Evolutionary conservation across 2,888 invertebrate genomes (phyloP), one percentile per base, ranked within the genome.

Genomic region (Phengaris alcon): DNA sequence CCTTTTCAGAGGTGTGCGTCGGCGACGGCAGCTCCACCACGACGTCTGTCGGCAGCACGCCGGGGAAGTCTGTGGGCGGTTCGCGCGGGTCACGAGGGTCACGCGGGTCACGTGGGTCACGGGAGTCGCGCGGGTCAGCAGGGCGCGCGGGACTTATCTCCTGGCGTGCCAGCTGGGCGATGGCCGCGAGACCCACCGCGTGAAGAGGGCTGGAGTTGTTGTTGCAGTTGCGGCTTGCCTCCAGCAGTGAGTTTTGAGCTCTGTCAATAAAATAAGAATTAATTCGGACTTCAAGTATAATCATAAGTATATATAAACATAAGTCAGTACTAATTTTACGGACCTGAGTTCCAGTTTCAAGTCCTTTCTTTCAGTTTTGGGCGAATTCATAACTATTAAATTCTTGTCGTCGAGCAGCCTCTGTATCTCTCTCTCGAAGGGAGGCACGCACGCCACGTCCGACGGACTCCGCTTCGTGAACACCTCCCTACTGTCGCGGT

Each of bases 361-460:
- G 80, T 95, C 95, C 80, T 94, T 94, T 77, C 95, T 87, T 80
- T 95, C 95, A 74, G 93, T 88, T 85, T 95, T 95, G 48, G 94
- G 94, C 74, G 95, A 94, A 82, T 94, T 94, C 82, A 94, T 94
- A 83, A 95, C 95, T 77, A 95, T 90, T 77, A 95, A 86, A 87
- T 95, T 95, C 85, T 95, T 95, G 84, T 96, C 96, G 82, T 96
- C 96, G 79, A 97, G 93, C 81, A 97, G 94, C 87, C 96, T 95
- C 87, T 97, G 96, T 81, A 97, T 96, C 87, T 97, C 97, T 83
- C 96, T 94, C 90, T 97, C 97, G 85, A 97, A 97, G 44, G 97
- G 96, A 75, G 95, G 95, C 77, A 94, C 92, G 81, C 93, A 93
- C 35, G 92, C 93, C 70, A 93, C 91, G 80, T 94, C 94, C 2